Evolutionary conservation across 2,888 invertebrate genomes (phyloP).

Genomic region (Pyrocoelia pectoralis): DNA sequence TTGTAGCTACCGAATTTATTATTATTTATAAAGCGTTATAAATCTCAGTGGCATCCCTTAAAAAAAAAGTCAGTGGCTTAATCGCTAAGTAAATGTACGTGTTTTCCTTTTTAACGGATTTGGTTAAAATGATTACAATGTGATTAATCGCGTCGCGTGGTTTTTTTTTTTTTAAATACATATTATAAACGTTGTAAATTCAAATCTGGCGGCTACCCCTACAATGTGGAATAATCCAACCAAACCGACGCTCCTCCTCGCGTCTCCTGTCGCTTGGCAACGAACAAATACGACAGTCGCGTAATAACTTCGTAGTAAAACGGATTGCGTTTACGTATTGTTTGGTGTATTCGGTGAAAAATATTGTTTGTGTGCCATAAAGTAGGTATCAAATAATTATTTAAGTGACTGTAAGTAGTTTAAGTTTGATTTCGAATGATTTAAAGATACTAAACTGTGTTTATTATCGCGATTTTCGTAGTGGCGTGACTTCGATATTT

Average conservation of each 20-base stretch:
- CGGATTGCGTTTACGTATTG: constrained; percentile 12
- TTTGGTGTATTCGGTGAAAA: neutral
- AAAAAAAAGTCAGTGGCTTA: too few species aligned
- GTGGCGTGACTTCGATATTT: constrained; percentile 24
- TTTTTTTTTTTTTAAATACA: neutral
- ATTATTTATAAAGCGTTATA: too few species aligned
- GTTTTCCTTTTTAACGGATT: neutral
- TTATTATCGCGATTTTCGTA: neutral
- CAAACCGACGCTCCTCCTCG: constrained; percentile 33
- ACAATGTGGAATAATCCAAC: constrained; percentile 34
- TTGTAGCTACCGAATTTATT: neutral
- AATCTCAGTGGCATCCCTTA: too few species aligned
- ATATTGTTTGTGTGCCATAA: constrained; percentile 7
- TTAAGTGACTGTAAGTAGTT: constrained; percentile 10
- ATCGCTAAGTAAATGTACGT: too few species aligned
- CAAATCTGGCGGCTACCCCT: constrained; percentile 38
- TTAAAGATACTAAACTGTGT: neutral
- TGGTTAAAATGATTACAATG: neutral
- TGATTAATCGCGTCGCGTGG: neutral
- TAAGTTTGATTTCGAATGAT: neutral
- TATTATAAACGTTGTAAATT: constrained; percentile 20
- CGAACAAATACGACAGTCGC: constrained; percentile 29
- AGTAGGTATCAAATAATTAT: neutral
- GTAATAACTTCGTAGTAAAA: constrained; percentile 22
- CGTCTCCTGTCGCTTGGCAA: constrained; percentile 37